Base-by-base conservation (phyloP, 2,113 vertebrate species). In the Neolamprologus variostigma region DNA sequence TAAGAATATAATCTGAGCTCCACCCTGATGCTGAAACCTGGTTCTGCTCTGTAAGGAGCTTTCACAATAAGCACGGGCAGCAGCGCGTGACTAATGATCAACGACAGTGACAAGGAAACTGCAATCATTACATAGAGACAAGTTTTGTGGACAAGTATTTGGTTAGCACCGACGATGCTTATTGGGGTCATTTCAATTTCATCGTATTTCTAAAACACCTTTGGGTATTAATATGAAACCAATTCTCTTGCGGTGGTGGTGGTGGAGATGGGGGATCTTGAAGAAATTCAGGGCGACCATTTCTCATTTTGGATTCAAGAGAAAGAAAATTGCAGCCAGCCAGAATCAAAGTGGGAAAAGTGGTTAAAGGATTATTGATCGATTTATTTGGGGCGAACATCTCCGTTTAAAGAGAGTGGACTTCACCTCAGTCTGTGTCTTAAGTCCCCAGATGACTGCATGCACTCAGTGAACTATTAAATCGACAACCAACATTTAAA, bases 291-390 rank as follows among this genome's bases (percentile, higher is more conserved):
- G 40, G n/a, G n/a, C 19, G 63, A 4, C 53, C 9, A 11, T 73
- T 85, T 73, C 57, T 91, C 86, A 86, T 59, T 89, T 83, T 82
- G 50, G 78, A 93, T 81, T 89, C 68, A 83, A 80, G 81, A 53
- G 33, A 85, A 42, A 85, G 21, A 83, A 80, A 71, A 71, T 42
- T 11, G 8, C 73, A 51, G 45, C 59, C 80, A 82, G 78, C 66
- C 45, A 53, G 51, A 82, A 80, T 90, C 80, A 91, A 90, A 90
- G 86, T 81, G 57, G 45, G 51, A 91, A 92, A 89, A 87, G 83
- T 84, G 85, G 90, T 94, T 80, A 91, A 81, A 92, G 76, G 76
- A 83, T 66, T 89, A 93, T 91, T 91, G 91, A 94, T 94, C 40
- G 37, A 50, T 94, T 90, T 89, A 87, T 93, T 93, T 89, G 81